These are phyloP conservation scores for Indicator maculatus DNA, from an alignment of 2,113 vertebrate species.

Conservation along the genomic window DNA sequence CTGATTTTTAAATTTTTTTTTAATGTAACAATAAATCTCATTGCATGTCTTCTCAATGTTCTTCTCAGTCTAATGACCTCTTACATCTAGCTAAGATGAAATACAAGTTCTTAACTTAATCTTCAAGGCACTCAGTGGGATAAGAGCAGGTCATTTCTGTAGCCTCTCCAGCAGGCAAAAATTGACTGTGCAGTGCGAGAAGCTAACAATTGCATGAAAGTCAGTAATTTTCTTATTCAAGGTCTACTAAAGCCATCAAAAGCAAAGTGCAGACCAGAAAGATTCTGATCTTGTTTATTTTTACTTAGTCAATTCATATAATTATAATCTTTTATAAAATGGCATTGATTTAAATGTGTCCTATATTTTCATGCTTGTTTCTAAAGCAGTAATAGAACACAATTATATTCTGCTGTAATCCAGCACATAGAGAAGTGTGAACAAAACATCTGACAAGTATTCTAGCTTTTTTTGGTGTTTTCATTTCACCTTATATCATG, in stretches of 20 bases:
- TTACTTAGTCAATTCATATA: background rate
- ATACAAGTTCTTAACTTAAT: background rate
- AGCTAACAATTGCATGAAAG: background rate
- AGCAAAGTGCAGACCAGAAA: background rate
- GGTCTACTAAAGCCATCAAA: background rate
- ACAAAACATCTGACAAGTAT: background rate
- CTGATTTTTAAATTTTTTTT: background rate
- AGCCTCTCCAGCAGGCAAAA: background rate
- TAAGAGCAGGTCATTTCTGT: background rate
- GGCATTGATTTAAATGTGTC: background rate
- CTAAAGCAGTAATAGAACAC: background rate
- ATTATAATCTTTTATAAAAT: background rate
- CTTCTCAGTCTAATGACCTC: background rate
- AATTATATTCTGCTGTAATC: background rate
- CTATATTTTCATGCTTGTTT: background rate
- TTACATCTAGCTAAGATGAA: background rate
- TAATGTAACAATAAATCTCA: background rate
- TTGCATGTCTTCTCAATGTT: background rate
- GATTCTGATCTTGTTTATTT: background rate
- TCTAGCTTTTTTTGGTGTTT: background rate
- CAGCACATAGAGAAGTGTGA: background rate
- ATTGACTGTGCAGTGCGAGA: background rate
- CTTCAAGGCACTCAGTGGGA: background rate
- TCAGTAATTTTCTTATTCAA: background rate
- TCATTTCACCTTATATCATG: background rate